Evolutionary conservation across 2,888 invertebrate genomes (phyloP), one percentile per base, ranked within the genome.

Genomic region (Heliconius ethilla): DNA sequence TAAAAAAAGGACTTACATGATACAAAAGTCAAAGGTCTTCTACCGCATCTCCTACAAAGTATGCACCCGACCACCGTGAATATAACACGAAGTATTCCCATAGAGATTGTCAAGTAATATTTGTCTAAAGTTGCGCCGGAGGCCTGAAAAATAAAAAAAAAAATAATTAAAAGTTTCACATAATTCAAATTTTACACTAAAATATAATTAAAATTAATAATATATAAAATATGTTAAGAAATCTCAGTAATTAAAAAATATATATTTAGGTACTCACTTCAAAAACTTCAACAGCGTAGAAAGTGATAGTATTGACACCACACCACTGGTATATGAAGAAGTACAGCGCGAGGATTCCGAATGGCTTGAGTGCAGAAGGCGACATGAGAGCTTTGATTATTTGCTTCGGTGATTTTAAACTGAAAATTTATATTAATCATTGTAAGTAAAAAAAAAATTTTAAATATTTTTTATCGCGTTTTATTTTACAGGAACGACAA

Each of bases 291-390:
- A 96, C 96, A 7, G 96, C 96, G 83, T 96, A 96, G 84, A 96
- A 96, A 0, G 96, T 96, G 40, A 96, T 92, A 1, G 96, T 95
- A 82, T 96, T 96, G 18, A 96, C 96, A 0, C 96, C 96, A 75
- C 96, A 96, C 94, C 96, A 96, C 85, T 96, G 96, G 86, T 96
- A 96, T 75, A 96, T 95, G 85, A 96, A 93, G 89, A 96, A 96
- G 85, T 96, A 96, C 0, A 96, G 82, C 3, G 95, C 95, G 2
- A 96, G 89, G 70, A 96, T 95, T 0, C 92, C 88, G 83, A 96
- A 96, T 0, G 96, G 96, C 82, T 96, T 96, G 70, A 96, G 84
- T 0, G 96, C 94, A 11, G 96, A 96, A 0, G 96, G 96, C 1
- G 95, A 92, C 15, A 96, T n/a, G 1, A 96, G 81, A 0, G 96